Evolutionary conservation across 2,113 vertebrate species (phyloP).

Genomic region (Hippocampus abdominalis): DNA sequence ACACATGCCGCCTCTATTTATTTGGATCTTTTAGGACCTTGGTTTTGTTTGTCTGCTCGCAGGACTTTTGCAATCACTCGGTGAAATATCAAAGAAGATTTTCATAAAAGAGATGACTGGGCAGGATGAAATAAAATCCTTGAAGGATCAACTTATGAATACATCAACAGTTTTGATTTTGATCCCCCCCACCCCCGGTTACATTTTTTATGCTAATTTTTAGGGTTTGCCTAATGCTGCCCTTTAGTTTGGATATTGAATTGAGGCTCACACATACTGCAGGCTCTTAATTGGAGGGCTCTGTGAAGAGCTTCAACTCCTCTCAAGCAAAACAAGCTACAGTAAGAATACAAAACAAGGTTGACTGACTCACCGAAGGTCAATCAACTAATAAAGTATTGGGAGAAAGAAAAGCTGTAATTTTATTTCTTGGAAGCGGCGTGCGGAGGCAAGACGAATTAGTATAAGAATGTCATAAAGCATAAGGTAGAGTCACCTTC

Average conservation of each 20-base stretch:
- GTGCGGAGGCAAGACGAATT: conserved; percentile 45
- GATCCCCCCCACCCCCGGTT: neutral
- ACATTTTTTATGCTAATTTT: conserved; percentile 27
- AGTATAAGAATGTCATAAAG: conserved; percentile 70
- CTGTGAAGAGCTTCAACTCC: conserved; percentile 33
- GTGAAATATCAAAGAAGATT: conserved; percentile 48
- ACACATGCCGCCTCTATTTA: conserved; percentile 42
- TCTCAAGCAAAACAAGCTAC: conserved; percentile 50
- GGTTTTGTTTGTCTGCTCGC: conserved; percentile 7
- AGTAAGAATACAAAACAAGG: conserved; percentile 53
- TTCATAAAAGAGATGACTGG: conserved; percentile 12
- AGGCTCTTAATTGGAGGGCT: conserved; percentile 44
- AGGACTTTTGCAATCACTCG: conserved; percentile 17
- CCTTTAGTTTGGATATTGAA: conserved; percentile 46
- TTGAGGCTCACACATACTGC: conserved; percentile 45
- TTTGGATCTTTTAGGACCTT: neutral
- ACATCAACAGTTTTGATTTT: conserved; percentile 29
- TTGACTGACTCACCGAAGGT: conserved; percentile 46
- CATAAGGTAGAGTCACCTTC: conserved; percentile 62
- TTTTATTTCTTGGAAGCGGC: conserved; percentile 46
- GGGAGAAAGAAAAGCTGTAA: conserved; percentile 50
- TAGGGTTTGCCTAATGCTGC: conserved; percentile 15
- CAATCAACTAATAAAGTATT: conserved; percentile 61
- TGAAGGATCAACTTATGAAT: conserved; percentile 19
- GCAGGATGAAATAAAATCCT: conserved; percentile 34